phyloP scores from a whole-genome alignment of 2,797 vertebrate genomes.

The Micromesistius poutassou region DNA sequence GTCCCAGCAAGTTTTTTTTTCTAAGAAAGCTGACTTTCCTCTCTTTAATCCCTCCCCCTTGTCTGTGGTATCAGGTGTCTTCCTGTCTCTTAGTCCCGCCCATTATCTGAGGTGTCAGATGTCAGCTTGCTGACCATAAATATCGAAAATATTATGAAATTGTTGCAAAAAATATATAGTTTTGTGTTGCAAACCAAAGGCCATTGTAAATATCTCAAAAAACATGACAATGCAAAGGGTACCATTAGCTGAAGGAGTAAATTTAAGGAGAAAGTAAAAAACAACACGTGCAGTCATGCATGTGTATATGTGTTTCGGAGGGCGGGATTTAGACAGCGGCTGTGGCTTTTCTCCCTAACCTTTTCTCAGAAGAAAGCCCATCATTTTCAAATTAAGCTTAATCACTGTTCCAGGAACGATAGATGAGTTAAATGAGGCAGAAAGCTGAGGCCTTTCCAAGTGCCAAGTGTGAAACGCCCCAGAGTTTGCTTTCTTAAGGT shows the following conservation, averaged over 20 bases:
- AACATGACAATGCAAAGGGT: background rate
- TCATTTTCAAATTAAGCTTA: conserved; percentile 38
- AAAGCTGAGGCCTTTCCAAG: conserved; percentile 7
- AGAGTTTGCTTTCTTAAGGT: conserved; percentile 25
- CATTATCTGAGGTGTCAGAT: background rate
- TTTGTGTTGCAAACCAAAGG: background rate
- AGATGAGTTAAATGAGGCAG: conserved; percentile 29
- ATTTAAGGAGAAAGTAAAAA: background rate
- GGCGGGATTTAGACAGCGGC: conserved; percentile 5
- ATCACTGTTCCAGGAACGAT: conserved; percentile 29
- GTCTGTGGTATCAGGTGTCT: background rate
- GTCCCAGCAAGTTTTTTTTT: background rate
- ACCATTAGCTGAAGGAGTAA: background rate
- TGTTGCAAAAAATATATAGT: background rate
- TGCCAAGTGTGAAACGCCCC: background rate
- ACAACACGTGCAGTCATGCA: background rate
- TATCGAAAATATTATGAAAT: background rate
- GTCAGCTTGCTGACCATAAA: background rate
- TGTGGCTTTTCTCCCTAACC: conserved; percentile 19
- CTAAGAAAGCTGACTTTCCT: background rate
- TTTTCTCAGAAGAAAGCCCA: conserved; percentile 24
- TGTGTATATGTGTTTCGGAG: background rate
- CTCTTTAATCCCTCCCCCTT: background rate
- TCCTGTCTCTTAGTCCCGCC: background rate
- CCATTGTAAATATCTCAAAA: background rate